phyloP scores from a whole-genome alignment of 1,140 invertebrate genomes.

The Drosophila burlai region DNA sequence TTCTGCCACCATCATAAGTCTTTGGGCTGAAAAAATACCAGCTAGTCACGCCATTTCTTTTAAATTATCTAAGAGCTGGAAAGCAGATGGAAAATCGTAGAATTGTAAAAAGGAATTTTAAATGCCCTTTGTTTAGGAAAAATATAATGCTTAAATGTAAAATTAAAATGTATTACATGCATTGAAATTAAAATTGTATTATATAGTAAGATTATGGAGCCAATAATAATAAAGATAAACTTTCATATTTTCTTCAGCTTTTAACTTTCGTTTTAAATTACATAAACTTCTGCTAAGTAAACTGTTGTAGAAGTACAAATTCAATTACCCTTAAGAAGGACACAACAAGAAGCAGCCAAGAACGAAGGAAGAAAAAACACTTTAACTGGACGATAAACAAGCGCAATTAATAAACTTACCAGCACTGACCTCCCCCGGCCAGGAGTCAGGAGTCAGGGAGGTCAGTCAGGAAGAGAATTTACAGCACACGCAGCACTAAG shows the following conservation, averaged over 20 bases:
- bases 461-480: slow-evolving; percentile 44
- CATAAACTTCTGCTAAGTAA: background rate
- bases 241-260: too few relatives aligned
- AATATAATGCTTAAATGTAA: background rate
- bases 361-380: slow-evolving; percentile 22
- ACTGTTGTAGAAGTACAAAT: background rate
- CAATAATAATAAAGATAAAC: too few relatives aligned
- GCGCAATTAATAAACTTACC: slow-evolving; percentile 78
- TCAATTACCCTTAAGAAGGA: background rate
- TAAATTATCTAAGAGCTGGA: slow-evolving; percentile 63
- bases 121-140: background rate
- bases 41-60: slow-evolving; percentile 74
- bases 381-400: slow-evolving; percentile 78
- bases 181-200: too few relatives aligned
- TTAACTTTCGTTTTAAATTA: too few relatives aligned
- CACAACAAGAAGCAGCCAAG: background rate
- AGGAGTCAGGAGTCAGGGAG: slow-evolving; percentile 20
- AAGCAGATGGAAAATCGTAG: background rate
- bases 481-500: slow-evolving; percentile 54
- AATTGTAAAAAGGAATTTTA: too few relatives aligned
- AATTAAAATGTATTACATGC: background rate
- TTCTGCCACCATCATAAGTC: slow-evolving; percentile 62
- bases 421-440: slow-evolving; percentile 57
- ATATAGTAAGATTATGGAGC: too few relatives aligned
- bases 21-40: slow-evolving; percentile 60